phyloP scores from a whole-genome alignment of 2,888 invertebrate genomes.

The Volucella bombylans region DNA sequence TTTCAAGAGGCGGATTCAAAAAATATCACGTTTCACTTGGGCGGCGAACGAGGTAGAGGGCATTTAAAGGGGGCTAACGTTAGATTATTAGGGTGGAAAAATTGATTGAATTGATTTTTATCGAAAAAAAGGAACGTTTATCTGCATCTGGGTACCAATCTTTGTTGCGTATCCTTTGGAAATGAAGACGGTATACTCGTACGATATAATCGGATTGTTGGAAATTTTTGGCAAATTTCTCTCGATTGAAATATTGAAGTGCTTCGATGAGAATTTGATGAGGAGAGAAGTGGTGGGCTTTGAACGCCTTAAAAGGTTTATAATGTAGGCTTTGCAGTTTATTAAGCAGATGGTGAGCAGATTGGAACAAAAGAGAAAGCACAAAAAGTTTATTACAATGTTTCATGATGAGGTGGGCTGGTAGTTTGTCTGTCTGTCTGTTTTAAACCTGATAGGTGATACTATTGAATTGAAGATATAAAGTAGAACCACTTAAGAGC shows the following conservation, averaged over 20 bases:
- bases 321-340: slow-evolving; percentile 4
- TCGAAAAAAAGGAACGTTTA: slow-evolving; percentile 48
- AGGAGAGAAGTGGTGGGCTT: neutral
- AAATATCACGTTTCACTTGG: slow-evolving; percentile 55
- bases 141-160: slow-evolving; percentile 28
- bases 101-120: slow-evolving; percentile 64
- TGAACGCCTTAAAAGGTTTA: neutral
- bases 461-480: too few species aligned
- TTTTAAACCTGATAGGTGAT: too few species aligned
- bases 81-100: slow-evolving; percentile 18
- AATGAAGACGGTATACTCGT: neutral
- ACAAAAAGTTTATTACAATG: too few species aligned
- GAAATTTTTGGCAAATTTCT: slow-evolving; percentile 12
- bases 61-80: neutral
- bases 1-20: slow-evolving; percentile 6
- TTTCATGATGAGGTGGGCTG: too few species aligned
- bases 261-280: neutral
- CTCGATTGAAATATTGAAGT: slow-evolving; percentile 16
- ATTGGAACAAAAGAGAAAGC: neutral
- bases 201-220: slow-evolving; percentile 17
- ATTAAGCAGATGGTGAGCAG: neutral
- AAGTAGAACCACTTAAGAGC: too few species aligned
- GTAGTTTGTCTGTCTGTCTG: too few species aligned
- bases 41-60: too few species aligned
- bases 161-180: slow-evolving; percentile 24